Percentiles rank a stretch among this genome's conserved stretches.
Evolutionary conservation across 2,797 vertebrate genomes (phyloP).

Genomic region (Remorina albescens): DNA sequence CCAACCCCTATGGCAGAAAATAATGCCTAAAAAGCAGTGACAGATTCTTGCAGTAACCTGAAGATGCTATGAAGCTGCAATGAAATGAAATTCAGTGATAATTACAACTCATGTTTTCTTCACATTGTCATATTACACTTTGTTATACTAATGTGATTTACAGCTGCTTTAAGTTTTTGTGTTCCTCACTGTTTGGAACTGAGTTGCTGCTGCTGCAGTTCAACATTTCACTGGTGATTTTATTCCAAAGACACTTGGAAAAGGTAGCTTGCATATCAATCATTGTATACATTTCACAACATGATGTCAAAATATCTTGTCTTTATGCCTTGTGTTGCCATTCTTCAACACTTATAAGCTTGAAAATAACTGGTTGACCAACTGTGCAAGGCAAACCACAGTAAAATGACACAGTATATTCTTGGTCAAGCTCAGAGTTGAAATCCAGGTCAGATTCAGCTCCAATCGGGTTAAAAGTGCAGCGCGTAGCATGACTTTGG

Average conservation of each 20-base stretch:
- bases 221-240: background rate
- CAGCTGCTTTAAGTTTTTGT: background rate
- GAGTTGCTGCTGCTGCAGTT: background rate
- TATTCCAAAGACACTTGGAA: conserved; percentile 1
- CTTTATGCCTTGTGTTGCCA: conserved; percentile 1
- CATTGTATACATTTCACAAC: no score
- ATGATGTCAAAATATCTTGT: conserved; percentile 5
- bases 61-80: background rate
- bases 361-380: conserved; percentile 35
- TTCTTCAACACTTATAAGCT: conserved; percentile 25
- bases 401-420: conserved; percentile 36
- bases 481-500: conserved; percentile 22
- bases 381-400: conserved; percentile 24
- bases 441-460: conserved; percentile 59
- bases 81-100: background rate
- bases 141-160: background rate
- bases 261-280: no score
- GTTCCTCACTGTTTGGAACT: background rate
- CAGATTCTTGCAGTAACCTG: background rate
- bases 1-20: background rate
- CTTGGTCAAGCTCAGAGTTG: conserved; percentile 58
- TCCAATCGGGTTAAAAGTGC: conserved; percentile 62
- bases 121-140: background rate
- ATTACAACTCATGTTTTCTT: background rate
- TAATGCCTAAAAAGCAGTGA: background rate